These are phyloP conservation scores for Poeciliopsis turrubarensis DNA, from an alignment of 2,113 vertebrate genomes.

Conservation along the genomic window DNA sequence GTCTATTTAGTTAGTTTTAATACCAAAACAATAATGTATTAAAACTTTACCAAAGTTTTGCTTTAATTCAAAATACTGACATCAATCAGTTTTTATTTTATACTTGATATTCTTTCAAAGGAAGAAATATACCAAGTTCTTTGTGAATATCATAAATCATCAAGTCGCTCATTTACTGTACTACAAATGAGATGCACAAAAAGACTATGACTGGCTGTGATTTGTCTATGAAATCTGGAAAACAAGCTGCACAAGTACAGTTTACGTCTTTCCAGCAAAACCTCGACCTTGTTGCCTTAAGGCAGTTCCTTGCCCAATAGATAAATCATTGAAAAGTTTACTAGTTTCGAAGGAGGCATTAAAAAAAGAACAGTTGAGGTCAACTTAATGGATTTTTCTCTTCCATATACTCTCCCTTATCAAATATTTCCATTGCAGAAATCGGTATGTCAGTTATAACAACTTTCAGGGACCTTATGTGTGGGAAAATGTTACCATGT, in stretches of 20 bases:
- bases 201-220: not conserved
- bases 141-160: not conserved
- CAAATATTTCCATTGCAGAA: not conserved
- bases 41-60: not conserved
- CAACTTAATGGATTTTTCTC: not conserved
- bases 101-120: not conserved
- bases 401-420: not conserved
- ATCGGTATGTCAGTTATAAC: not conserved
- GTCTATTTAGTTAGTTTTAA: not conserved
- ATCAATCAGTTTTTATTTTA: not conserved
- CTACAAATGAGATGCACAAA: not conserved
- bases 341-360: not conserved
- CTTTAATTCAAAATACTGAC: no score
- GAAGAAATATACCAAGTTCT: not conserved
- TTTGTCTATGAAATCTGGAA: no score
- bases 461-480: not conserved
- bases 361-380: not conserved
- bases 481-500: constrained; percentile 13
- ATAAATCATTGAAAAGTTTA: not conserved
- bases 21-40: not conserved
- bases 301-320: not conserved
- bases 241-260: not conserved
- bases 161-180: not conserved
- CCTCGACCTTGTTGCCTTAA: not conserved
- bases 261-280: not conserved